Evolutionary conservation across 2,113 vertebrate genomes (phyloP), one percentile per base, ranked within the genome.

Genomic region (Phycodurus eques): DNA sequence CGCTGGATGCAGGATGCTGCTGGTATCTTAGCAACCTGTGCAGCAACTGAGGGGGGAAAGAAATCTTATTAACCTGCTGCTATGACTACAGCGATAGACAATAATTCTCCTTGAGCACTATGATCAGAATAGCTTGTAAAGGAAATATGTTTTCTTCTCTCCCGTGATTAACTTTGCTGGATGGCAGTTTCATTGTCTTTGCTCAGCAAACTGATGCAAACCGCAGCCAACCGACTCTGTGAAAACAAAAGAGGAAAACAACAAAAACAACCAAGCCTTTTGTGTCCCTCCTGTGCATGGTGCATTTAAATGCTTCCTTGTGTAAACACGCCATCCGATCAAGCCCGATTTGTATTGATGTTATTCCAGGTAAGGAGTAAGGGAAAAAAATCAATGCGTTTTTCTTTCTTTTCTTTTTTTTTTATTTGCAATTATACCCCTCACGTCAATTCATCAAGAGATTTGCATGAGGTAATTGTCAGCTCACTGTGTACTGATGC

Each of bases 61-160:
- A 91, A 84, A 85, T 88, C 92, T 92, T 92, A 92, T 94, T 92
- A 93, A 92, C 91, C 88, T 93, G 93, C 93, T 93, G 92, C 92
- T 92, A 94, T 93, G 93, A 90, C 92, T 86, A 93, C 93, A 69
- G 84, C 51, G 33, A 78, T 82, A 84, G 88, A 90, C 87, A 90
- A 89, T 89, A 91, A 93, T 82, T 91, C 86, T 86, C 86, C 85
- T 90, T 91, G 70, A 79, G 65, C 68, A 85, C 80, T 61, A 87
- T 78, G 69, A 80, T 82, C 46, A 67, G 56, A 83, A 75, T 74
- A 78, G 76, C 85, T 83, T 68, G 72, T 49, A 47, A 75, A 79
- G 72, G 70, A 69, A 80, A 73, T 51, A 82, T 72, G 0, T 61
- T 75, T 63, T 73, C 17, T 61, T 71, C 70, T 76, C 70, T 61